phyloP scores from a whole-genome alignment of 2,113 vertebrate species.

The Cheilinus undulatus region DNA sequence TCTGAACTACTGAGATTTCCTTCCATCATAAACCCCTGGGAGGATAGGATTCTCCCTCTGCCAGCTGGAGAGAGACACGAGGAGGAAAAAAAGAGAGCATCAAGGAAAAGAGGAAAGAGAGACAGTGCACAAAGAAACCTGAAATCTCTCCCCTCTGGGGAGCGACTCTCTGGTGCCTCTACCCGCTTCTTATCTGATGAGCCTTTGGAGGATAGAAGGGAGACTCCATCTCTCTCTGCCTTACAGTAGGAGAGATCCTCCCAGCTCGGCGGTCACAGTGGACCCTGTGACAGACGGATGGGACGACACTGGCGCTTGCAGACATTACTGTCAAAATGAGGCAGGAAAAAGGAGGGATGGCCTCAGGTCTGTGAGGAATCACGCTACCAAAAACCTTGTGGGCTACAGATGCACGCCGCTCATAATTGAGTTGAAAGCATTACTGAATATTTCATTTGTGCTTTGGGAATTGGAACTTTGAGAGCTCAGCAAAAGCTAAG shows the following conservation, averaged over 20 bases:
- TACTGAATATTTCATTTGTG: constrained; percentile 73
- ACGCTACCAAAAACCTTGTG: constrained; percentile 33
- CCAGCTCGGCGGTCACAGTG: constrained; percentile 35
- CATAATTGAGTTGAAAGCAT: constrained; percentile 72
- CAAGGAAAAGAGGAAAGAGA: constrained; percentile 28
- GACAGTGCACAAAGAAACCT: constrained; percentile 47
- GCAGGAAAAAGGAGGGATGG: constrained; percentile 39
- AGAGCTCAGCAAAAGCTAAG: constrained; percentile 54
- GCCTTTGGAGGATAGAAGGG: constrained; percentile 54
- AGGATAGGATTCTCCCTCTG: constrained; percentile 50
- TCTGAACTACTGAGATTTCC: constrained; percentile 52
- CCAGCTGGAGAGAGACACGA: constrained; percentile 32
- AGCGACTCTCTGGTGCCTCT: constrained; percentile 54
- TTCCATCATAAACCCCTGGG: constrained; percentile 41
- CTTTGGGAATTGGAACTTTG: constrained; percentile 57
- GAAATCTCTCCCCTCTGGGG: constrained; percentile 57
- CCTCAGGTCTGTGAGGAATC: constrained; percentile 32
- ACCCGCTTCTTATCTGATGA: constrained; percentile 63
- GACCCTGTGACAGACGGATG: constrained; percentile 18
- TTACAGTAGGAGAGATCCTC: constrained; percentile 38
- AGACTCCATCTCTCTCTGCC: constrained; percentile 45
- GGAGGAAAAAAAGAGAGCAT: constrained; percentile 23
- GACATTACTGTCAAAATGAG: constrained; percentile 51
- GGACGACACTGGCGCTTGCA: constrained; percentile 29
- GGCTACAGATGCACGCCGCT: constrained; percentile 36